Conservation (phyloP, 2,113 vertebrate species). For the Corythornis cristatus region DNA sequence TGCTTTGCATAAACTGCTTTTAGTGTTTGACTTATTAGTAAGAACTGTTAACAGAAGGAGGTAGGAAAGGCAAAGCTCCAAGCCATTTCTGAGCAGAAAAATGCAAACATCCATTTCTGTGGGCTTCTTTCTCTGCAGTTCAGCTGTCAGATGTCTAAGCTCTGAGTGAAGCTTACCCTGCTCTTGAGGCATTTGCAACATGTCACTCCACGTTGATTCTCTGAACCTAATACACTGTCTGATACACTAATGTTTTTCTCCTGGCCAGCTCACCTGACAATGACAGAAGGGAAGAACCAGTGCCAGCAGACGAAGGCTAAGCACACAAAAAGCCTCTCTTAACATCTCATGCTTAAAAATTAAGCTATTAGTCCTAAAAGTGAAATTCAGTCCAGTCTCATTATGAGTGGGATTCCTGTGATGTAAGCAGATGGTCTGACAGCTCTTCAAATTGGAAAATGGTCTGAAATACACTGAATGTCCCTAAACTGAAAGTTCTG, state of each 20-base stretch:
- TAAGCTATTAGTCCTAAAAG: not conserved
- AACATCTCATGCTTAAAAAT: not conserved
- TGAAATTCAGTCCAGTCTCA: not conserved
- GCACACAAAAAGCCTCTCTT: not conserved
- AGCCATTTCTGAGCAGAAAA: not conserved
- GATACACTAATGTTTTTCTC: not conserved
- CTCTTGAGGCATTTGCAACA: not conserved
- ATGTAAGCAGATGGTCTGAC: not conserved
- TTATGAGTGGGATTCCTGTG: not conserved
- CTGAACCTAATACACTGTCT: not conserved
- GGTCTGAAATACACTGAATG: not conserved
- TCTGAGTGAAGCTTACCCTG: not conserved
- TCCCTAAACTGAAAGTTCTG: not conserved
- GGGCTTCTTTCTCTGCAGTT: not conserved
- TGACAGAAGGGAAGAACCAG: not conserved
- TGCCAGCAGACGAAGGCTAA: not conserved
- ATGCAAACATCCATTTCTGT: not conserved
- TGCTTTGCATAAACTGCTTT: not conserved
- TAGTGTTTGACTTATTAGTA: not conserved
- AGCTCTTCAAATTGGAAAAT: not conserved
- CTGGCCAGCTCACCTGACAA: not conserved
- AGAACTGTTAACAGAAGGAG: not conserved
- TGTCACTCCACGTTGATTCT: accelerated
- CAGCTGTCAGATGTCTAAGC: not conserved
- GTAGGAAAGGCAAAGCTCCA: not conserved